Conservation (phyloP, 2,888 invertebrate genomes). For the Hetaerina titia region DNA sequence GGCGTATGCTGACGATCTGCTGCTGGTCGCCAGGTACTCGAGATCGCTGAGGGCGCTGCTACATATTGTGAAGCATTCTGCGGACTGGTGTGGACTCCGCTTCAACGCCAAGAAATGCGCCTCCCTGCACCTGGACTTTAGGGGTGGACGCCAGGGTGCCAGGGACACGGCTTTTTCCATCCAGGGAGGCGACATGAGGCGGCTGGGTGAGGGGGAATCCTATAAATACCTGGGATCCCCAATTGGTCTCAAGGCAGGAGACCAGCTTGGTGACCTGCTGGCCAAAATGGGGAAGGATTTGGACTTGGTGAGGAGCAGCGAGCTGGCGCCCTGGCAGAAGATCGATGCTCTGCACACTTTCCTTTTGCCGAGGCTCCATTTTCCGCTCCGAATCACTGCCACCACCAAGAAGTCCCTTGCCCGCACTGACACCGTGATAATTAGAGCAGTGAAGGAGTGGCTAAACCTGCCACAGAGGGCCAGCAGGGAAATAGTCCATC, state of each 20-base stretch:
- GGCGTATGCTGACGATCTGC: conserved; percentile 72
- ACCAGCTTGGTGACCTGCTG: conserved; percentile 70
- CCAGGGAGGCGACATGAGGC: neutral
- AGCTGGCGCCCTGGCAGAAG: conserved; percentile 72
- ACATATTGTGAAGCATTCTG: conserved; percentile 37
- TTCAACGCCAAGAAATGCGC: conserved; percentile 74
- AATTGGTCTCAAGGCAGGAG: conserved; percentile 72
- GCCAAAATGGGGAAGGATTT: conserved; percentile 68
- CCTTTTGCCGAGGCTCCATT: conserved; percentile 69
- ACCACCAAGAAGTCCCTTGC: conserved; percentile 1
- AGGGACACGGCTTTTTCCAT: neutral
- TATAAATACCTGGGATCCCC: conserved; percentile 74
- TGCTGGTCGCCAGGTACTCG: conserved; percentile 68
- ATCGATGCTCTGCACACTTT: conserved; percentile 72
- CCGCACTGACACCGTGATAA: neutral
- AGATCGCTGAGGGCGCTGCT: conserved; percentile 68
- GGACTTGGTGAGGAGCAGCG: conserved; percentile 19
- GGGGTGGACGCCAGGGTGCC: neutral
- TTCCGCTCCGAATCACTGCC: neutral
- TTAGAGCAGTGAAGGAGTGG: neutral
- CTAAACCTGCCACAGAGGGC: neutral
- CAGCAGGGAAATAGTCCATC: neutral
- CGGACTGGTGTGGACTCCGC: conserved; percentile 71
- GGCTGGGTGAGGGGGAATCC: conserved; percentile 59
- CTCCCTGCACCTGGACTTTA: conserved; percentile 71